Base-by-base conservation (phyloP, 1,140 invertebrate genomes). In the Leptopilina clavipes region DNA sequence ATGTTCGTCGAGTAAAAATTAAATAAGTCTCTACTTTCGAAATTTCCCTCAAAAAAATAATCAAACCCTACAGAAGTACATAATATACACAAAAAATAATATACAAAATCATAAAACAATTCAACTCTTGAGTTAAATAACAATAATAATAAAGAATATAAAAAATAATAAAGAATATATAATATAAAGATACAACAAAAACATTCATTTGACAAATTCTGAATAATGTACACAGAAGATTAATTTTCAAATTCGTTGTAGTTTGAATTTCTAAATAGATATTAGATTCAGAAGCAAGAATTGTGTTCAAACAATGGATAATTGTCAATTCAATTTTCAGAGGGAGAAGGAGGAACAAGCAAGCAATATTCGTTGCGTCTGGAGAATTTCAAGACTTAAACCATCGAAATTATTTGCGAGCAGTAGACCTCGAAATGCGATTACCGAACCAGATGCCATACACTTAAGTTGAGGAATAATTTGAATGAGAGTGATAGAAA, bases 401-500 rank as follows among this genome's bases (percentile, higher is more conserved):
- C 14, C 48, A 8, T 17, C 2, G 48, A 52, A 17, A 52, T 52
- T 52, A 52, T 52, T 52, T 52, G 48, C 14, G n/a, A 52, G 48
- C 48, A 52, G 14, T 52, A 52, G 48, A 52, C 48, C 48, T 52
- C n/a, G 48, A 52, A 52, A 52, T 17, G 14, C n/a, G 48, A 52
- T 52, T 52, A 52, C 48, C 14, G n/a, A 52, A 52, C n/a, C 6
- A 8, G 48, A 17, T 52, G 17, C n/a, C n/a, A 17, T 52, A 52
- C 37, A 40, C 48, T 52, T n/a, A 52, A 52, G 48, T 17, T 1
- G 14, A 17, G 48, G 48, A 17, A 17, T 52, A 17, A 17, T 52
- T n/a, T 52, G 48, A 52, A 52, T n/a, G 48, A 52, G n/a, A 52
- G 48, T 52, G 48, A 52, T 52, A 17, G 48, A 52, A 52, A 52